Base-by-base conservation (phyloP, 2,888 invertebrate species). In the Venustoraphidia nigricollis region DNA sequence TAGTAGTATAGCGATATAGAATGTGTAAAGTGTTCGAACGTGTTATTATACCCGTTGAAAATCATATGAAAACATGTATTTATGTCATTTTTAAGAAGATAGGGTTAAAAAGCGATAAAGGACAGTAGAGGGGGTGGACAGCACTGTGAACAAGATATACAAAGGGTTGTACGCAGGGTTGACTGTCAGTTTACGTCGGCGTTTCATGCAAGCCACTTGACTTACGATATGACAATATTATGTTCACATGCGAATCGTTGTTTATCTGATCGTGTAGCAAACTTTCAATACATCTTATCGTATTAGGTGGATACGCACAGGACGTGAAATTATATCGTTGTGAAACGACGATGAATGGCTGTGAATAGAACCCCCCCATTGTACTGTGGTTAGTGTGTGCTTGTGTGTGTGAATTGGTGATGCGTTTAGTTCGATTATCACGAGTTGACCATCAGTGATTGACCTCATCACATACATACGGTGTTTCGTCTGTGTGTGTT, bases 91-190 rank as follows among this genome's bases (percentile, higher is more conserved):
- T 38, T 38, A 38, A 27, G 11, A 13, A 14, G 11, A 36, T 36
- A 11, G 10, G 36, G 27, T 10, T 44, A 34, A 34, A 36, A 13
- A 35, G 44, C 10, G 27, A 11, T 36, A 11, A 14, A 36, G 37
- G 5, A 11, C 35, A 14, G n/a, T 40, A 35, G 38, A 35, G 47
- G 35, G 36, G 40, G 10, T 40, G 47, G 17, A 36, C 44, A 11
- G 41, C 34, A 9, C 17, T 36, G 37, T 39, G 11, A 13, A 36
- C 40, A 13, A 36, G 39, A 35, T 34, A 39, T 10, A 37, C 40
- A 34, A 41, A 39, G 43, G 36, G 46, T 9, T 35, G 48, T 27
- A 40, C 13, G 34, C 17, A 38, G 34, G 35, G 41, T 46, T 46
- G 50, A 39, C 27, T 11, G 14, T 40, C 45, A 39, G 51, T 34